Conservation (phyloP, 2,113 vertebrate genomes). For the Hemibagrus wyckioides region DNA sequence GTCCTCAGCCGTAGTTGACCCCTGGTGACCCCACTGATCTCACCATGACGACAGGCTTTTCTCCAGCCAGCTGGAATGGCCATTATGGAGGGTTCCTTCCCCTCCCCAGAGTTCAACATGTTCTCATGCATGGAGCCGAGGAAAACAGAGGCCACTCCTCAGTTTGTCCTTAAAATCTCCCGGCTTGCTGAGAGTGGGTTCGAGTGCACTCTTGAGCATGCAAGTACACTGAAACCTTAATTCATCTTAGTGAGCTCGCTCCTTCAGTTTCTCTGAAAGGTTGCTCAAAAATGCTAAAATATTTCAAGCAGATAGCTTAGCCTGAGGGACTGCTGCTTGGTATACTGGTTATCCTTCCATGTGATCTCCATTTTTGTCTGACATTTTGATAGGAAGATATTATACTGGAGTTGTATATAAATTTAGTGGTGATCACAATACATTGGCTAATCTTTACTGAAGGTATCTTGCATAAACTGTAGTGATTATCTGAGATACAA, state of each 20-base stretch:
- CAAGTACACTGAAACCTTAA: conserved; percentile 12
- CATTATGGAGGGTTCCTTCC: conserved; percentile 24
- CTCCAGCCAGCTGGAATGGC: conserved; percentile 51
- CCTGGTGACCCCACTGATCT: conserved; percentile 39
- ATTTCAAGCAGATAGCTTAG: background rate
- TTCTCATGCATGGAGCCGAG: conserved; percentile 8
- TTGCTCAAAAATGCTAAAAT: background rate
- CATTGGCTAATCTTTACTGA: background rate
- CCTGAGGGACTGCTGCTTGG: background rate
- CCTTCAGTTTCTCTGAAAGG: background rate
- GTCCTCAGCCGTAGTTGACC: conserved; percentile 19
- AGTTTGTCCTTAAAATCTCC: background rate
- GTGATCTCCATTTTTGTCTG: background rate
- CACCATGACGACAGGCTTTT: conserved; percentile 41
- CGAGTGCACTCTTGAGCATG: background rate
- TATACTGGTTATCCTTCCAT: background rate
- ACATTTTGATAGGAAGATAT: background rate
- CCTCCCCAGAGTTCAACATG: conserved; percentile 23
- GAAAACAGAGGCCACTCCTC: background rate
- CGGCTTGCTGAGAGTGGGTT: background rate
- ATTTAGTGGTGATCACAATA: background rate
- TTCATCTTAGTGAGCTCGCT: background rate
- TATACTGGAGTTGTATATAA: background rate
- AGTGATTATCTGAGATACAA: background rate
- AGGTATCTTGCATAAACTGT: background rate